Evolutionary conservation across 2,113 vertebrate species (phyloP).

Genomic region (Aspidoscelis tigris): DNA sequence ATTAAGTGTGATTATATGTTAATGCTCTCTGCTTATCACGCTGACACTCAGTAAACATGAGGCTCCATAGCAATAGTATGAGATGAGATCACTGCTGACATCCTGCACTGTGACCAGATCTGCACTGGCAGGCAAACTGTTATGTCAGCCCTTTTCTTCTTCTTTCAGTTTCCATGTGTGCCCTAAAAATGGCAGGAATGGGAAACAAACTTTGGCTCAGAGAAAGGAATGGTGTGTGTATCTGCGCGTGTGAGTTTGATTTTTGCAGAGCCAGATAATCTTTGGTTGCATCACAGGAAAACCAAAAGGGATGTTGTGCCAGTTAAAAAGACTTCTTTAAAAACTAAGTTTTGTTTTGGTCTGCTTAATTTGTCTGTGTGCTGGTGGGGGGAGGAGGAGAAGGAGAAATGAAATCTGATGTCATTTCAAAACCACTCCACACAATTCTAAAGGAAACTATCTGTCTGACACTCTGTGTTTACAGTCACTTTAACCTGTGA

Average conservation of each 20-base stretch:
- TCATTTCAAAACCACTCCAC: conserved; percentile 23
- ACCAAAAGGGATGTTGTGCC: neutral
- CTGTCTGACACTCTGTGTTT: neutral
- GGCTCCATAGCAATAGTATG: neutral
- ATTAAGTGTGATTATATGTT: no score
- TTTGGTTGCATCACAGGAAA: neutral
- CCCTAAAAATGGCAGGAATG: neutral
- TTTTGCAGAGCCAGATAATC: conserved; percentile 12
- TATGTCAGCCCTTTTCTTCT: neutral
- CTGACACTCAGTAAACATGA: no score
- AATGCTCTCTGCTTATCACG: neutral
- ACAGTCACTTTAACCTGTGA: neutral
- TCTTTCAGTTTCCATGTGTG: neutral
- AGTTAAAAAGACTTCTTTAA: neutral
- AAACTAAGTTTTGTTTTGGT: conserved; percentile 14
- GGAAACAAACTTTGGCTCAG: neutral
- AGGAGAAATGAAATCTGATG: conserved; percentile 21
- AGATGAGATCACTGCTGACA: neutral
- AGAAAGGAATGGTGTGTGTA: conserved; percentile 12
- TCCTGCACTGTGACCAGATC: neutral
- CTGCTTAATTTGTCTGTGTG: neutral
- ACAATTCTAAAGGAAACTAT: conserved; percentile 1
- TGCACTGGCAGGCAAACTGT: neutral
- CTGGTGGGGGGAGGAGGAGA: neutral
- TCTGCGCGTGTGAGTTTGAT: neutral